Evolutionary conservation across 2,797 vertebrate genomes (phyloP).

Genomic region (Halcyon smyrnensis): DNA sequence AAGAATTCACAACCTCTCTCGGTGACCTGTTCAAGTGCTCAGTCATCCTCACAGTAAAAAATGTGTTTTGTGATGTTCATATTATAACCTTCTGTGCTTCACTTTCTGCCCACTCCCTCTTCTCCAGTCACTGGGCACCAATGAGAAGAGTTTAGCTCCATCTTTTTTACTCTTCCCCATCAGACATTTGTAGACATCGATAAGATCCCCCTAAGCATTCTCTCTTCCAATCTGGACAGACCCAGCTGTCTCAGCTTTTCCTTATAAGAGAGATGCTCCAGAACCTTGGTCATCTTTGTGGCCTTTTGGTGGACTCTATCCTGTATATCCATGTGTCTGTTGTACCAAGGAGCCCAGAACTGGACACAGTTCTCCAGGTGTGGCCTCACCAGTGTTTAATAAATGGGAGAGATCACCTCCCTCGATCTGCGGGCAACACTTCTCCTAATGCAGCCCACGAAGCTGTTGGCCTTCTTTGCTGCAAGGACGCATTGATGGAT

Average conservation of each 20-base stretch:
- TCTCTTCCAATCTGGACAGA: not conserved
- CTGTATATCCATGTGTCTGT: not conserved
- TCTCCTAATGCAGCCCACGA: not conserved
- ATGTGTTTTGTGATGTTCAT: not conserved
- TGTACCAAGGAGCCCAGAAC: not conserved
- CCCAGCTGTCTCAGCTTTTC: not conserved
- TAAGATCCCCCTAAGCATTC: not conserved
- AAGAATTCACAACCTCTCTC: not conserved
- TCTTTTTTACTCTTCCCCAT: not conserved
- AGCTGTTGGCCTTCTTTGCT: not conserved
- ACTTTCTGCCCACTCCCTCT: not conserved
- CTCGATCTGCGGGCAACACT: rapidly evolving
- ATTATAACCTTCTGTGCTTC: not conserved
- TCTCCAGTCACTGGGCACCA: not conserved
- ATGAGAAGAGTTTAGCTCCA: not conserved
- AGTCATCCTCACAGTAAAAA: not conserved
- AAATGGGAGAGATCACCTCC: not conserved
- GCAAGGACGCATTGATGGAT: not conserved
- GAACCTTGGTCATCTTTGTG: not conserved
- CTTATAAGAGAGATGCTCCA: not conserved
- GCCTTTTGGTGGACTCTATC: not conserved
- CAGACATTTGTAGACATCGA: not conserved
- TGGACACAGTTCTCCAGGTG: not conserved
- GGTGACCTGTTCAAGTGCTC: not conserved
- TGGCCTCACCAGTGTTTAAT: not conserved